Base-by-base conservation (phyloP, 2,888 invertebrate genomes). In the Selenia dentaria region DNA sequence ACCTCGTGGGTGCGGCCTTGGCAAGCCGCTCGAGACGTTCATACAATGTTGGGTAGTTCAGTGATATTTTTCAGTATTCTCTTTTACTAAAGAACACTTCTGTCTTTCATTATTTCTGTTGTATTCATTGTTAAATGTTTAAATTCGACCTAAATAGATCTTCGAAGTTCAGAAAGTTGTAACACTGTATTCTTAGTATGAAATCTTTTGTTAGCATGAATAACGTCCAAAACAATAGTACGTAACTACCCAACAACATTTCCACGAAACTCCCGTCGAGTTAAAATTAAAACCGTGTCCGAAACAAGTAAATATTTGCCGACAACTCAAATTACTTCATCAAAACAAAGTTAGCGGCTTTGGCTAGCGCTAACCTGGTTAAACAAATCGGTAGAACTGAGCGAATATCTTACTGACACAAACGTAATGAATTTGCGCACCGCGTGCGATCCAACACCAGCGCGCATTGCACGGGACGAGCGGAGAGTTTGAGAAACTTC, bases 341-440 rank as follows among this genome's bases (percentile, higher is more conserved):
- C 13, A 10, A 25, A 12, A 39, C 39, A 11, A 32, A 39, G 18
- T 39, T 32, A 39, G 24, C 16, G 16, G 27, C 37, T 37, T 37
- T 37, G 28, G 12, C 2, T 26, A 26, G 12, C 35, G 35, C 27
- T 27, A 28, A 37, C 28, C n/a, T n/a, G 1, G 8, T 28, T 28
- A 9, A 20, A 16, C 20, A 13, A 20, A 6, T 36, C 11, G 16
- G 25, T 14, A 2, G 12, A 28, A 20, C 18, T 37, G 18, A 20
- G 12, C 20, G 16, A 37, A 37, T 25, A 36, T 18, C 12, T 32
- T 6, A n/a, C n/a, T n/a, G 18, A 27, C 18, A 34, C 2, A 8
- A 24, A n/a, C 24, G 24, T 24, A n/a, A 24, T n/a, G n/a, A n/a
- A n/a, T n/a, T n/a, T n/a, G n/a, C n/a, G n/a, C n/a, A n/a, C n/a